These are phyloP conservation scores for Eupleurogrammus muticus DNA, from an alignment of 2,797 vertebrate genomes.

Conservation along the genomic window DNA sequence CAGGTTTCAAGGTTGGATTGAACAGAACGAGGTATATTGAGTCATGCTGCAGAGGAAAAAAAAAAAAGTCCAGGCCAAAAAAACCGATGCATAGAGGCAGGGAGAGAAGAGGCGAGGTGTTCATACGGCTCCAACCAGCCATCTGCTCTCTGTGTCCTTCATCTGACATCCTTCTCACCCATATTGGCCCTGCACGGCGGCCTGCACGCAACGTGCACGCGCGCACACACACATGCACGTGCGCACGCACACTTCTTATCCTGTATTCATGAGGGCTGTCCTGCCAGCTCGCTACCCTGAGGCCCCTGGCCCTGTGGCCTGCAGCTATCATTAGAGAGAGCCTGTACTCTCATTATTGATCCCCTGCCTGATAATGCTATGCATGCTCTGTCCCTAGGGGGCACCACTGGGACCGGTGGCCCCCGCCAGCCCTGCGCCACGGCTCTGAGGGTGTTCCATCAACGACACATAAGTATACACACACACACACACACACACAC, in stretches of 20 bases:
- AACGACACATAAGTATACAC: conserved; percentile 60
- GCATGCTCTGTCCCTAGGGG: conserved; percentile 72
- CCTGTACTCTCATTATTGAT: conserved; percentile 87
- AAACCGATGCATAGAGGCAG: conserved; percentile 57
- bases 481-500: conserved; percentile 15
- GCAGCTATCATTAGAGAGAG: conserved; percentile 86
- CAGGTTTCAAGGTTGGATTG: neutral
- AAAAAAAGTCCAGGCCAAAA: conserved; percentile 37
- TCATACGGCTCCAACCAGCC: conserved; percentile 69
- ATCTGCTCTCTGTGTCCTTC: conserved; percentile 85
- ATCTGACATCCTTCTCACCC: conserved; percentile 82
- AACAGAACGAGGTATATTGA: conserved; percentile 23
- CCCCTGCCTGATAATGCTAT: conserved; percentile 80
- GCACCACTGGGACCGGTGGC: conserved; percentile 73
- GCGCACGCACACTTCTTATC: conserved; percentile 60
- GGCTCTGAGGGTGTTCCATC: conserved; percentile 66
- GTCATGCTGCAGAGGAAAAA: conserved; percentile 19
- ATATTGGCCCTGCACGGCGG: conserved; percentile 59
- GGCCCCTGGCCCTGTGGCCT: conserved; percentile 83
- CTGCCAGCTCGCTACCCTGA: conserved; percentile 75
- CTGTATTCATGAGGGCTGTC: conserved; percentile 82
- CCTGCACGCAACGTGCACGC: conserved; percentile 47
- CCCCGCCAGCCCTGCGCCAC: conserved; percentile 60
- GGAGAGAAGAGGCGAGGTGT: conserved; percentile 60
- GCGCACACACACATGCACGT: conserved; percentile 23